These are phyloP conservation scores for Siniperca obscura DNA, from an alignment of 2,797 vertebrate species.

Conservation along the genomic window DNA sequence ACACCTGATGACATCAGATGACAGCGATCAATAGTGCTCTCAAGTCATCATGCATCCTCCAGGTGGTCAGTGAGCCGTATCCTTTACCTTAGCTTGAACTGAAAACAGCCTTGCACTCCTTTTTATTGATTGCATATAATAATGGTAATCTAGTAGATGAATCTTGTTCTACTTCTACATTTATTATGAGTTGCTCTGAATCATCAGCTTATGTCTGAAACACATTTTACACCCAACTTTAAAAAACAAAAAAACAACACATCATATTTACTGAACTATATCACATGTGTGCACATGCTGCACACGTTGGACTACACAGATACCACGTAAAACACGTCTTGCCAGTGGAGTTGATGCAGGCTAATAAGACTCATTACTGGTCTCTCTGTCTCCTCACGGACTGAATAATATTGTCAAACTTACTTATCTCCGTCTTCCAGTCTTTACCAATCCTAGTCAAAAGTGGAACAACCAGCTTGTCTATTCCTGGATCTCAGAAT, in stretches of 20 bases:
- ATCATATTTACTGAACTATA: constrained; percentile 7
- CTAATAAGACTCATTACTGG: not conserved
- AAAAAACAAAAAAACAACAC: constrained; percentile 15
- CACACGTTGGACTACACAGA: constrained; percentile 15
- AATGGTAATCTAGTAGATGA: not conserved
- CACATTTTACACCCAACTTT: not conserved
- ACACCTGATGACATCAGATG: constrained; percentile 40
- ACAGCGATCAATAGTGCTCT: constrained; percentile 53
- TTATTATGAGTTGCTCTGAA: not conserved
- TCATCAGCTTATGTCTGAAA: constrained; percentile 5
- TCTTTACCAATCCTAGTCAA: constrained; percentile 48
- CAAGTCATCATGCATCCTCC: constrained; percentile 18
- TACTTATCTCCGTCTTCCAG: constrained; percentile 42
- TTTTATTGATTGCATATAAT: constrained; percentile 17
- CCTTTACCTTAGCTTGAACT: not conserved
- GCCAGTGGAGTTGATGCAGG: not conserved
- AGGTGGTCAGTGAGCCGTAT: constrained; percentile 38
- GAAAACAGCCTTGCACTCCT: not conserved
- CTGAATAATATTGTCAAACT: constrained; percentile 24
- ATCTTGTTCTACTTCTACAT: not conserved
- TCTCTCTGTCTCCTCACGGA: constrained; percentile 2
- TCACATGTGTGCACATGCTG: not conserved
- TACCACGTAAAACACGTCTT: not conserved
- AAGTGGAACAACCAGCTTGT: constrained; percentile 26
- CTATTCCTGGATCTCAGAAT: constrained; percentile 61